Evolutionary conservation across 2,888 invertebrate genomes (phyloP), one percentile per base, ranked within the genome.

Genomic region (Latrodectus hesperus): DNA sequence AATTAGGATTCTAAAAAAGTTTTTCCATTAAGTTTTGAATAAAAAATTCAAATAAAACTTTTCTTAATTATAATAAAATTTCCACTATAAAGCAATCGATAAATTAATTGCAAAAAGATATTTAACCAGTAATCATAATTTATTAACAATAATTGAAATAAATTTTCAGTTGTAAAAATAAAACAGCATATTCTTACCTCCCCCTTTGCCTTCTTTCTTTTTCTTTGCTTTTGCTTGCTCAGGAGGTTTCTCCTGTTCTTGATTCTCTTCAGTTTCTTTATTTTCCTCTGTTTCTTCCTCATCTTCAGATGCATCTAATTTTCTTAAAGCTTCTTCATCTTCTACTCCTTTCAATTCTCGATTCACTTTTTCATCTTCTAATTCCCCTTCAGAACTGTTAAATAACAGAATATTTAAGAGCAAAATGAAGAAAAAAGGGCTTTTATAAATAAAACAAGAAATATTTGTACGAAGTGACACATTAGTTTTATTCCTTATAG

Each of bases 251-350:
- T 96, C 96, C 83, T 95, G 95, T 72, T 95, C 95, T 49, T 82
- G 79, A 8, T 86, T 89, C n/a, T 90, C 88, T 89, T 95, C 95
- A 67, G 93, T 93, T 38, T 95, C 94, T 85, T 95, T 95, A 91
- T 96, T 95, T 5, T 94, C 94, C 82, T 96, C 95, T 92, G 96
- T 95, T 17, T 97, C 96, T 0, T 96, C 95, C 83, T 96, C 96
- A 91, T 96, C 97, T 91, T 97, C 97, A 0, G 97, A 97, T 0
- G 95, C 96, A 26, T 98, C 93, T 67, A 98, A 93, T 92, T 97
- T 97, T 89, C 96, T 94, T 71, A 98, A 93, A 0, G 96, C 98
- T 90, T 95, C 96, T 91, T 98, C 98, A 91, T 98, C 97, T 0
- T 97, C 97, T 0, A 99, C 99, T 71, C 95, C 95, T 89, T 90